Percentiles rank a stretch among this genome's conserved stretches.
Evolutionary conservation across 2,113 vertebrate species (phyloP).

Genomic region (Empidonax traillii): DNA sequence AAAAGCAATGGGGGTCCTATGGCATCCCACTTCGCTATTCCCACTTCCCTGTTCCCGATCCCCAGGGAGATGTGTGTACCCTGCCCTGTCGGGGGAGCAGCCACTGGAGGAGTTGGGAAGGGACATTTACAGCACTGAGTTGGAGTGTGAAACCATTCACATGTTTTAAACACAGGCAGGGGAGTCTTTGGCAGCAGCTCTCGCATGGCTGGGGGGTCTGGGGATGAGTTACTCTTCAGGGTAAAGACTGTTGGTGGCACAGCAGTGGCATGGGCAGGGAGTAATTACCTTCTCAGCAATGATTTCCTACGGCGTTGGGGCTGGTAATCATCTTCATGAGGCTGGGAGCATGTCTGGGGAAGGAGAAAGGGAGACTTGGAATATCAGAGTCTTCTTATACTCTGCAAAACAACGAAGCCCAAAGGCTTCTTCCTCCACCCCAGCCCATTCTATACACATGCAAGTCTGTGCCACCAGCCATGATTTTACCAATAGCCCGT

Average conservation of each 20-base stretch:
- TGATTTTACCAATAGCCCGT: not conserved
- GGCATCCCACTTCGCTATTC: too few relatives aligned
- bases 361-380: not conserved
- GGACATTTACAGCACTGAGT: not conserved
- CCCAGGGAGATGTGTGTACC: too few relatives aligned
- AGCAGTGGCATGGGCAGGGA: not conserved
- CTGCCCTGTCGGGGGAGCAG: not conserved
- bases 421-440: not conserved
- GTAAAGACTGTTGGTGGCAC: not conserved
- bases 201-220: fast-evolving
- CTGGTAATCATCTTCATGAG: not conserved
- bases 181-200: fast-evolving
- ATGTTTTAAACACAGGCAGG: not conserved
- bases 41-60: too few relatives aligned
- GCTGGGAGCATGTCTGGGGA: not conserved
- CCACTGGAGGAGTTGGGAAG: fast-evolving
- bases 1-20: too few relatives aligned
- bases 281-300: not conserved
- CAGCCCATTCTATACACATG: not conserved
- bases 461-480: not conserved
- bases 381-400: not conserved
- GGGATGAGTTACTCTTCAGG: not conserved
- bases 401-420: too few relatives aligned
- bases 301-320: not conserved
- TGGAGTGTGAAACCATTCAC: not conserved